A percentile compares a stretch with the other conserved stretches of the same genome.
Evolutionary conservation across 2,113 vertebrate genomes (phyloP).

Genomic region (Vulpes vulpes): DNA sequence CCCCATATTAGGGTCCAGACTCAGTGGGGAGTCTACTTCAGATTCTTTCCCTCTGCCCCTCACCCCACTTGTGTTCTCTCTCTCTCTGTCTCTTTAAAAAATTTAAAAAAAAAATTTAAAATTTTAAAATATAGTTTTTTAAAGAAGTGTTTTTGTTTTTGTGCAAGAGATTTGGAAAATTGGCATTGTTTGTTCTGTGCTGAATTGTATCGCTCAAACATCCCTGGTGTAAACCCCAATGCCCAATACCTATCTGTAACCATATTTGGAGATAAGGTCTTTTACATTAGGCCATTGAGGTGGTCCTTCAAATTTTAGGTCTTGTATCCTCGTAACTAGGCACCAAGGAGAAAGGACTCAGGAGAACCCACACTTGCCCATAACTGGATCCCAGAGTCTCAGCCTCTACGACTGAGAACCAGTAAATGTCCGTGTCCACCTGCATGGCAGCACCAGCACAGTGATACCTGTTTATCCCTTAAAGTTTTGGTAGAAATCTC

Average conservation of each 20-base stretch:
- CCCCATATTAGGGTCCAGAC: not conserved
- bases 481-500: not conserved
- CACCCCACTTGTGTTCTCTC: not conserved
- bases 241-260: not conserved
- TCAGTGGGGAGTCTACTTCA: not conserved
- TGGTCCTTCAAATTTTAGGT: not conserved
- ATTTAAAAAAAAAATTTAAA: too few relatives aligned
- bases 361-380: not conserved
- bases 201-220: not conserved
- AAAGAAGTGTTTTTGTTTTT: not conserved
- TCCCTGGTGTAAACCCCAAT: accelerated
- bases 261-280: not conserved
- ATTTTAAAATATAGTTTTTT: not conserved
- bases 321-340: not conserved
- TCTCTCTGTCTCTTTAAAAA: too few relatives aligned
- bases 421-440: not conserved
- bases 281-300: not conserved
- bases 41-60: not conserved
- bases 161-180: not conserved
- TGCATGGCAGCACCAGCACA: too few relatives aligned
- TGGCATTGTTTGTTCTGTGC: not conserved
- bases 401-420: not conserved
- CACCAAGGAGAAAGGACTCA: not conserved
- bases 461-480: not conserved
- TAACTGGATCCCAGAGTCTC: not conserved